These are phyloP conservation scores for Ceriagrion tenellum DNA, from an alignment of 2,888 invertebrate species.

Conservation along the genomic window DNA sequence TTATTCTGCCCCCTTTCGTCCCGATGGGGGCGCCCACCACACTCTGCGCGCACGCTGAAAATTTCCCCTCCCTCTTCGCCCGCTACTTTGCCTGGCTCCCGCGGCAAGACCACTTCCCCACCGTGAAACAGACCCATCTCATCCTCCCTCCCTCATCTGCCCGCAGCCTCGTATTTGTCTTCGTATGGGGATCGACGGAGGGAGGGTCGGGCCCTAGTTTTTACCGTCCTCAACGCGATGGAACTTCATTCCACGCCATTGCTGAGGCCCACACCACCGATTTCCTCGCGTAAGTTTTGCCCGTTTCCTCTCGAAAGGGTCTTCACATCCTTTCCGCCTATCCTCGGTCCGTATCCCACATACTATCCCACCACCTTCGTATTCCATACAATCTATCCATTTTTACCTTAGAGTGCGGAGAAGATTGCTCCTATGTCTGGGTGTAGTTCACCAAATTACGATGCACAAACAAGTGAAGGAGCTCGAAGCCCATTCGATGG, in stretches of 20 bases:
- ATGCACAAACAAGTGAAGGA: neutral
- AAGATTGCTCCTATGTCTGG: neutral
- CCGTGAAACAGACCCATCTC: neutral
- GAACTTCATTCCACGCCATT: conserved; percentile 16
- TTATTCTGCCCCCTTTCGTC: conserved; percentile 1
- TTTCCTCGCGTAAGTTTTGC: neutral
- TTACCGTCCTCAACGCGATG: neutral
- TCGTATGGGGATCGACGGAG: neutral
- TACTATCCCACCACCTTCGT: neutral
- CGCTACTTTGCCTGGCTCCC: neutral
- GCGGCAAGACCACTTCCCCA: neutral
- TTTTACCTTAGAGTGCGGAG: neutral
- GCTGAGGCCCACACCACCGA: neutral
- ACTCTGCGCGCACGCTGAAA: neutral
- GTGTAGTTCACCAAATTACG: neutral
- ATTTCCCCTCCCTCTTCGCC: neutral
- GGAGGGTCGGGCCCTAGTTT: neutral
- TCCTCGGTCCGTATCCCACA: too few relatives aligned
- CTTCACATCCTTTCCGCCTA: neutral
- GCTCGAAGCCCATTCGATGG: neutral
- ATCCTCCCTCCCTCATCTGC: neutral
- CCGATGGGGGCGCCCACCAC: neutral
- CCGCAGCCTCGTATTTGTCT: neutral
- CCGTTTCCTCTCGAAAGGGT: neutral
- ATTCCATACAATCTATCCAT: neutral